Conservation (phyloP, 2,113 vertebrate genomes). For the Colistium nudipinnis region DNA sequence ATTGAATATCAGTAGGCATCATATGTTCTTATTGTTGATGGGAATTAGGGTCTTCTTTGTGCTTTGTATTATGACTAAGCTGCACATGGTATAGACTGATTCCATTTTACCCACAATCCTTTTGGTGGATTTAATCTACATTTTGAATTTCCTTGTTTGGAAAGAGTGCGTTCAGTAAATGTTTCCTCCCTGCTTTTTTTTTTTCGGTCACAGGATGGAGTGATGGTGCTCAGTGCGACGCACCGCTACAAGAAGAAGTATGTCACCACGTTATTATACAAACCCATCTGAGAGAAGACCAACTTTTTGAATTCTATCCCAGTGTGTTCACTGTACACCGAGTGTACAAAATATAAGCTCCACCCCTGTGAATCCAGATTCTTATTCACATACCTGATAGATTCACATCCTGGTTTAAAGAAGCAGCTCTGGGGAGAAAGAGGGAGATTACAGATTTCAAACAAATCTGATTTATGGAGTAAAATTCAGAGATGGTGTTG, state of each 20-base stretch:
- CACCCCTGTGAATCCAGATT: not conserved
- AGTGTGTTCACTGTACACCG: slow-evolving; percentile 27
- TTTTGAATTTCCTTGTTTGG: not conserved
- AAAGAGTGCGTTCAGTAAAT: no score
- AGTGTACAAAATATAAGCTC: slow-evolving; percentile 54
- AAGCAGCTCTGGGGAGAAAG: not conserved
- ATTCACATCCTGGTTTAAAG: not conserved
- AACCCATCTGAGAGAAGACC: slow-evolving; percentile 79
- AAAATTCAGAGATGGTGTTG: not conserved
- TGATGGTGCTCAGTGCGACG: slow-evolving; percentile 97
- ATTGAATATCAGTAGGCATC: not conserved
- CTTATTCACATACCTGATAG: not conserved
- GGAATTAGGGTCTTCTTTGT: slow-evolving; percentile 22
- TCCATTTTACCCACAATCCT: not conserved
- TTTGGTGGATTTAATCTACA: not conserved
- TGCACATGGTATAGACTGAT: slow-evolving; percentile 18
- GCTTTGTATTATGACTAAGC: not conserved
- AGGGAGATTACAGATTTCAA: not conserved
- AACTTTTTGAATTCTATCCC: not conserved
- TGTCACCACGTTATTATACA: slow-evolving; percentile 90
- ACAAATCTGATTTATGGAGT: not conserved
- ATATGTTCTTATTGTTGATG: not conserved
- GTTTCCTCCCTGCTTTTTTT: not conserved
- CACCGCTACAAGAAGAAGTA: slow-evolving; percentile 99
- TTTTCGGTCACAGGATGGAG: slow-evolving; percentile 85